Base-by-base conservation (phyloP, 1,140 invertebrate genomes). In the Hycleus phaleratus region DNA sequence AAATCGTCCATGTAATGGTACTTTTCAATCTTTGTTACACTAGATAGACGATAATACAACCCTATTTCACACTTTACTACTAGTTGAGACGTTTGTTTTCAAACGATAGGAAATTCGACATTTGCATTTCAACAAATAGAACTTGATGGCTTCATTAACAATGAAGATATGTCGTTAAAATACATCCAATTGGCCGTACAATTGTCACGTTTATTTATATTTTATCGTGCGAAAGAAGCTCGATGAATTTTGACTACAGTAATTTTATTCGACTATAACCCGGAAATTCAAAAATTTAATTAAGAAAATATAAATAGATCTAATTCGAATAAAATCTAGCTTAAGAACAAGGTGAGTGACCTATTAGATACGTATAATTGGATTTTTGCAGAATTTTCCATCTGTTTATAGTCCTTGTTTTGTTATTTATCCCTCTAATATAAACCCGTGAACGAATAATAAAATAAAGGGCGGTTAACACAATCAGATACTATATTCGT, bases 1-100 rank as follows among this genome's bases (percentile, higher is more conserved):
- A 64, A 64, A 64, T 49, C 46, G 42, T 46, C 51, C 48, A 25
- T 51, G 59, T 63, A 55, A 63, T 55, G 55, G 55, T 48, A 53
- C 54, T 55, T 63, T 60, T 60, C 62, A 63, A 63, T 63, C 47
- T 7, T 11, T 10, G 12, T 50, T 38, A 9, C 38, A 18, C 4
- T 39, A 39, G 32, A 39, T 24, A 24, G 26, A 46, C 8, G 11
- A 18, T 8, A 26, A 46, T 12, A 8, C 18, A 26, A 18, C 44
- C 12, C 26, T 24, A n/a, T 46, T 26, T 24, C 12, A 26, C 44
- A 18, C 18, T 24, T 46, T 24, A 8, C 9, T 24, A n/a, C 8
- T 46, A 24, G 42, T 46, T 8, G 11, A 12, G 9, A 26, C 44
- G 26, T 46, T 26, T 46, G 7, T 24, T 46, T 24, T 46, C 8